Percentiles rank a stretch among this genome's conserved stretches.
phyloP scores from a whole-genome alignment of 2,888 invertebrate species.

The Nasonovia ribisnigri region DNA sequence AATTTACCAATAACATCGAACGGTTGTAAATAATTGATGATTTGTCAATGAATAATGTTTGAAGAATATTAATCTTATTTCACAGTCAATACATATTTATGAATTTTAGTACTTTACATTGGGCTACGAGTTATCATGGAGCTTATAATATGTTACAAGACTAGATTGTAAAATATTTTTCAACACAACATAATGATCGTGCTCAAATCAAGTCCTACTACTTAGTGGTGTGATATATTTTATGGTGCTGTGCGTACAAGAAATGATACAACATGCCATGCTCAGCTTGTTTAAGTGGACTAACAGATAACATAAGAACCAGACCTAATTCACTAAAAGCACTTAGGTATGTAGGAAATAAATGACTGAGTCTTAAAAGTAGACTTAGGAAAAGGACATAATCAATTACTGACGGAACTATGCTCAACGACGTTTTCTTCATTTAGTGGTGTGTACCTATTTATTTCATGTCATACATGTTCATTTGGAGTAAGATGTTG shows the following conservation, averaged over 20 bases:
- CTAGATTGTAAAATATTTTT: background rate
- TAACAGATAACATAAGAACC: background rate
- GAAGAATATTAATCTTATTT: background rate
- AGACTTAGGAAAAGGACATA: conserved; percentile 30
- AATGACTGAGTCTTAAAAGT: conserved; percentile 36
- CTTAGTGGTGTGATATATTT: background rate
- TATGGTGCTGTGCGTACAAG: background rate
- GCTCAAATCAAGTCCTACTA: background rate
- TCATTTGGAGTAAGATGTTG: conserved; percentile 13
- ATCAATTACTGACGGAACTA: conserved; percentile 25
- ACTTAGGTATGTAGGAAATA: conserved; percentile 14
- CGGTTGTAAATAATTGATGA: background rate
- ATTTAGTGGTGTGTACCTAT: background rate
- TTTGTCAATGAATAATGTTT: background rate
- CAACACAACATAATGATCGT: background rate
- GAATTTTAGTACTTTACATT: background rate
- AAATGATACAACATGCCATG: conserved; percentile 11
- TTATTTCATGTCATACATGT: background rate
- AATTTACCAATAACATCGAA: background rate
- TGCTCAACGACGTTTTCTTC: background rate
- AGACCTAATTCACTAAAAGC: conserved; percentile 9
- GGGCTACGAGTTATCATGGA: background rate
- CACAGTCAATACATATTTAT: background rate
- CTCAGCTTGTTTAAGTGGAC: conserved; percentile 7
- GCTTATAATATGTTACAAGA: background rate